Evolutionary conservation across 1,140 invertebrate genomes (phyloP).

Genomic region (Camponotus vicinus): DNA sequence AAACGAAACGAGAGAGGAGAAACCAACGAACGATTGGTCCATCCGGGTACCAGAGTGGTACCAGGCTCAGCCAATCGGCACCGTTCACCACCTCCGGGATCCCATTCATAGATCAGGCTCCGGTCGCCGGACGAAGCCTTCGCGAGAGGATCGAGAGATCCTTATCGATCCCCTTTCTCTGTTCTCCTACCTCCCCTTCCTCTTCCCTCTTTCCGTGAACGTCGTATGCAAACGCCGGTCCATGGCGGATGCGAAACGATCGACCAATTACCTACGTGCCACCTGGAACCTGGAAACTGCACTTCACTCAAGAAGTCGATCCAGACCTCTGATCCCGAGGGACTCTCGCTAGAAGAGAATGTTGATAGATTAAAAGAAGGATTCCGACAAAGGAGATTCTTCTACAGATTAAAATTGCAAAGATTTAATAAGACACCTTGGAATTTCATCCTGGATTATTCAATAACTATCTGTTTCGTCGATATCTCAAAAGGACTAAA

Average conservation of each 20-base stretch:
- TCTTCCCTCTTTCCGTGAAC: neutral
- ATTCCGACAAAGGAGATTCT: no score
- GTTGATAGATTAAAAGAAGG: neutral
- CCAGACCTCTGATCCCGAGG: neutral
- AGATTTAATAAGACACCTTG: neutral
- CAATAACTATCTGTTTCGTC: neutral
- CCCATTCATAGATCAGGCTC: constrained; percentile 79
- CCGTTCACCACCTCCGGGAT: constrained; percentile 76
- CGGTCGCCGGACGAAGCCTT: constrained; percentile 60
- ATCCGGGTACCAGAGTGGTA: constrained; percentile 70
- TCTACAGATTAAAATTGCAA: neutral
- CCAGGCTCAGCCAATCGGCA: constrained; percentile 77
- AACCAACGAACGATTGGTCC: constrained; percentile 77
- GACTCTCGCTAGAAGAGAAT: neutral
- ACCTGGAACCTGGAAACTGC: constrained; percentile 62
- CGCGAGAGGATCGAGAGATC: constrained; percentile 76
- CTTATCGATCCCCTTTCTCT: constrained; percentile 74
- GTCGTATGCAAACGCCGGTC: constrained; percentile 55
- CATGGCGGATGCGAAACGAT: constrained; percentile 72
- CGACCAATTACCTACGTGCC: constrained; percentile 78
- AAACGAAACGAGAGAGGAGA: constrained; percentile 71
- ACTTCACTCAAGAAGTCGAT: constrained; percentile 4
- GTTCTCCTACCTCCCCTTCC: neutral
- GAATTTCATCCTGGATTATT: neutral
- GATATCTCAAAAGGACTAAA: neutral